Conservation (phyloP, 1,140 invertebrate genomes). For the Hermetia illucens region DNA sequence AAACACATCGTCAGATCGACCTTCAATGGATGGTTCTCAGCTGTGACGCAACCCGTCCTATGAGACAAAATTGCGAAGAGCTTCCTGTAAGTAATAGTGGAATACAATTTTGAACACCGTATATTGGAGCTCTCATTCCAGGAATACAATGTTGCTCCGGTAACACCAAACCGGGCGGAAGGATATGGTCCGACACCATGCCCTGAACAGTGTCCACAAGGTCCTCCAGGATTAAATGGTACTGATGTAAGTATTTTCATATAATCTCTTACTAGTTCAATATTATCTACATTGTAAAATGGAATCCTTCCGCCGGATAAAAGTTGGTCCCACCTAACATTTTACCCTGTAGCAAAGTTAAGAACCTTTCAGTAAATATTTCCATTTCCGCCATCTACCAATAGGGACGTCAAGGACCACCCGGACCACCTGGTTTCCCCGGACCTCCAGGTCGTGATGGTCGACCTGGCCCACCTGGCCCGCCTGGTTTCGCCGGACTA, state of each 20-base stretch:
- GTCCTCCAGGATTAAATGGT: constrained; percentile 43
- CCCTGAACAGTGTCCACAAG: constrained; percentile 37
- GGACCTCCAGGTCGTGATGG: constrained; percentile 23
- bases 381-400: neutral
- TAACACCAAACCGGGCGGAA: neutral
- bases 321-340: too few species aligned
- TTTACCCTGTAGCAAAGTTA: too few species aligned
- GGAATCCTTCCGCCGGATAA: too few species aligned
- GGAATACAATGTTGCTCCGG: neutral
- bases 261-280: too few species aligned
- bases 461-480: constrained; percentile 17
- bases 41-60: constrained; percentile 57
- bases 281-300: too few species aligned
- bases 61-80: constrained; percentile 56
- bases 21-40: constrained; percentile 68
- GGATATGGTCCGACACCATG: constrained; percentile 12
- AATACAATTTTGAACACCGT: neutral
- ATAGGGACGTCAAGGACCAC: constrained; percentile 17
- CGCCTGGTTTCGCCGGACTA: constrained; percentile 12
- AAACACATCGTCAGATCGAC: constrained; percentile 41
- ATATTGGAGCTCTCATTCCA: too few species aligned
- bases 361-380: constrained; percentile 7
- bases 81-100: constrained; percentile 36
- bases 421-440: constrained; percentile 17
- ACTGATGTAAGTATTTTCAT: too few species aligned